These are phyloP conservation scores for Seriola dumerili DNA, from an alignment of 2,113 vertebrate genomes.

Conservation along the genomic window DNA sequence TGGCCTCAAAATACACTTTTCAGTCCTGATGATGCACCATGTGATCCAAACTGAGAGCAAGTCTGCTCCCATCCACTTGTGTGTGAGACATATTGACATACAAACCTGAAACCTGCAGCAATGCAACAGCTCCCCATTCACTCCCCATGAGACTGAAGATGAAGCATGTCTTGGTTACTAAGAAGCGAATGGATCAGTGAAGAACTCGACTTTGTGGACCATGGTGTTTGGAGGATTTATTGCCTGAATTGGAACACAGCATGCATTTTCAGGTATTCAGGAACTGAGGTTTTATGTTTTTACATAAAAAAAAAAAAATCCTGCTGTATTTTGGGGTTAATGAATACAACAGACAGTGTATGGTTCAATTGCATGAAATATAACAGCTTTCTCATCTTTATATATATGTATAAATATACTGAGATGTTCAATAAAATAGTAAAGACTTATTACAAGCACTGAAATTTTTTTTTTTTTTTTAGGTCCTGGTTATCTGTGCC, in stretches of 20 bases:
- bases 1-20: background rate
- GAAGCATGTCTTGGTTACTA: background rate
- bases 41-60: background rate
- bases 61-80: background rate
- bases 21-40: background rate
- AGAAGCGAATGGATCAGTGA: background rate
- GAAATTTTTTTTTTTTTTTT: background rate
- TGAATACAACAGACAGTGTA: no score
- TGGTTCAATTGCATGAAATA: no score
- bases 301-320: no score
- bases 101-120: background rate
- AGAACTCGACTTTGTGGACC: background rate
- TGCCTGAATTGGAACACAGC: background rate
- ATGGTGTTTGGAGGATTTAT: background rate
- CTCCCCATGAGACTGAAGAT: background rate
- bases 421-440: no score
- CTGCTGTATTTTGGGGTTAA: no score
- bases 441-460: no score
- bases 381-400: no score
- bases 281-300: no score
- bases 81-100: background rate
- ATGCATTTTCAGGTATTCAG: background rate
- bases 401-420: no score
- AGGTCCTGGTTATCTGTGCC: background rate
- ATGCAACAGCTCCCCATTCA: no score